These are phyloP conservation scores for Halictus quadricinctus DNA, from an alignment of 2,888 invertebrate genomes.

Conservation along the genomic window DNA sequence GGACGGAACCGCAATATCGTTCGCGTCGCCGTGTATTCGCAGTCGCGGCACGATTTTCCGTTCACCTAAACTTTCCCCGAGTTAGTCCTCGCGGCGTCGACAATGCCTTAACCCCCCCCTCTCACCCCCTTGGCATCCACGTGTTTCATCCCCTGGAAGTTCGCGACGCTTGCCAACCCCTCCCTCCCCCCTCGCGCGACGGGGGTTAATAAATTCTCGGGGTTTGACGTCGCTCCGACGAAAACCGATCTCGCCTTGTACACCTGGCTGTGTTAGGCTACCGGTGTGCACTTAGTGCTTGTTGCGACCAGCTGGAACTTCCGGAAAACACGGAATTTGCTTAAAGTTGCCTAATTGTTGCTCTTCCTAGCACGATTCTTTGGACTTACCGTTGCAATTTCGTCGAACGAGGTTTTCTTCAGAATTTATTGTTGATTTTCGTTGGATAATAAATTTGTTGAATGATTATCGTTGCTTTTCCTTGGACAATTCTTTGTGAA, in stretches of 20 bases:
- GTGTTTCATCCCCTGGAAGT: constrained; percentile 17
- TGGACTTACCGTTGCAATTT: not conserved
- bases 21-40: constrained; percentile 11
- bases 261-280: not conserved
- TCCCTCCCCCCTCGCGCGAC: not conserved
- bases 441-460: not conserved
- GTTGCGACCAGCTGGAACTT: not conserved
- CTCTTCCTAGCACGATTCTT: not conserved
- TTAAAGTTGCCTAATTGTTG: not conserved
- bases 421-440: not conserved
- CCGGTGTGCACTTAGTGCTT: not conserved
- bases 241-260: constrained; percentile 19
- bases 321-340: not conserved
- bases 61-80: constrained; percentile 25
- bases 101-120: constrained; percentile 8
- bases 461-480: not conserved
- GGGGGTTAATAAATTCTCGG: constrained; percentile 32
- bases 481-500: not conserved
- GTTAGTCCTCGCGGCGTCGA: constrained; percentile 9
- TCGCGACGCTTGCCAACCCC: not conserved
- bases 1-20: constrained; percentile 3
- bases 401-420: not conserved
- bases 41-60: constrained; percentile 10
- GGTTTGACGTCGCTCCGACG: not conserved
- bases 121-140: not conserved